A percentile compares a stretch with the other conserved stretches of the same genome.
phyloP scores from a whole-genome alignment of 2,797 vertebrate genomes.

The Tragelaphus oryx region DNA sequence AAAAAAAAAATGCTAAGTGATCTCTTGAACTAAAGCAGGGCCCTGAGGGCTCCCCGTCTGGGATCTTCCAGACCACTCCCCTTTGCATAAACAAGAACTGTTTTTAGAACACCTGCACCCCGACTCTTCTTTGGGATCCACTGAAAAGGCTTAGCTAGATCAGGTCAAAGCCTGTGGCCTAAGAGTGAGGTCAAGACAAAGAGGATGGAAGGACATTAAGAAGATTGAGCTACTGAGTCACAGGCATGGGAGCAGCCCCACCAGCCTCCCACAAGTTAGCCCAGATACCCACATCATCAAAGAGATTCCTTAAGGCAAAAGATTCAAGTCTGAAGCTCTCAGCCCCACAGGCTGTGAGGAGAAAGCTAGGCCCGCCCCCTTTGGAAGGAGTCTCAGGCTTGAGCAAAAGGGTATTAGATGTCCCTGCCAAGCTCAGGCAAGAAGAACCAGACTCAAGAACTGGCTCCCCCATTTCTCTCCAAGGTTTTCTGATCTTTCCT shows the following conservation, averaged over 20 bases:
- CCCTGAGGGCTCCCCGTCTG: neutral
- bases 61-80: neutral
- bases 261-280: neutral
- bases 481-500: neutral
- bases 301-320: neutral
- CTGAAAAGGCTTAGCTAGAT: neutral
- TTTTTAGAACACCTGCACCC: neutral
- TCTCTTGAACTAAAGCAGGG: neutral
- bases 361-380: neutral
- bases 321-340: neutral
- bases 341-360: neutral
- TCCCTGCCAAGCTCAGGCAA: neutral
- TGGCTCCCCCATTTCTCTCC: neutral
- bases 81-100: neutral
- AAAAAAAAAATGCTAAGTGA: neutral
- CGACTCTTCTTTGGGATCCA: neutral
- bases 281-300: neutral
- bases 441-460: neutral
- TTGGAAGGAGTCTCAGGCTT: neutral
- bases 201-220: neutral
- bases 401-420: neutral
- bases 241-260: neutral
- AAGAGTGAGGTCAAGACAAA: neutral
- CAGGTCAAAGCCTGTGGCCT: neutral
- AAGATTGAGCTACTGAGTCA: neutral